These are phyloP conservation scores for Bryconaethiops microstoma DNA, from an alignment of 2,797 vertebrate species.

Conservation along the genomic window DNA sequence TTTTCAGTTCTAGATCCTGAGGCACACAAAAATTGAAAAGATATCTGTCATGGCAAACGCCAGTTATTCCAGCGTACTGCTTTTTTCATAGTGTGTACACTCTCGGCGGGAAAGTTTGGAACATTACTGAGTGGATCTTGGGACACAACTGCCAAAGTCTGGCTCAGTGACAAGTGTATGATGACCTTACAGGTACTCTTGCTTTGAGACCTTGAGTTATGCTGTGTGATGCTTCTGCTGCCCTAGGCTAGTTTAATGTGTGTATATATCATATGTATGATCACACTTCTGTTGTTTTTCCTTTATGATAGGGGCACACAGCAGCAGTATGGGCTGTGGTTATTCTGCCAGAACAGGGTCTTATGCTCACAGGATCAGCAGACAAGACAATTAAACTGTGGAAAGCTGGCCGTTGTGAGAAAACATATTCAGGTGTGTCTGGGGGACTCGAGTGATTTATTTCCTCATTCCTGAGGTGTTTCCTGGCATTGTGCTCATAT, in stretches of 20 bases:
- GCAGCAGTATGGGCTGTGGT: slow-evolving; percentile 95
- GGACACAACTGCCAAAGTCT: slow-evolving; percentile 97
- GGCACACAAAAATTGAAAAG: background rate
- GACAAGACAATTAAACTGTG: slow-evolving; percentile 96
- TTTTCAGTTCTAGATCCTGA: background rate
- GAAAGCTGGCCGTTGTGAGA: slow-evolving; percentile 95
- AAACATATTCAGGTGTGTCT: slow-evolving; percentile 84
- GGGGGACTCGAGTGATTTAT: background rate
- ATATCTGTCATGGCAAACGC: background rate
- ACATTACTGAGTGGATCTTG: slow-evolving; percentile 96
- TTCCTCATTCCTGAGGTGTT: background rate
- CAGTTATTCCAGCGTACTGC: background rate
- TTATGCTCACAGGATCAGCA: slow-evolving; percentile 96
- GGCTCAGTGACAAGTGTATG: slow-evolving; percentile 98
- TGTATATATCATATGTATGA: background rate
- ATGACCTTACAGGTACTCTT: slow-evolving; percentile 93
- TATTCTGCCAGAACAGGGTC: slow-evolving; percentile 93
- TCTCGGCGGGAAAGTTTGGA: slow-evolving; percentile 96
- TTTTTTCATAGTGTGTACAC: slow-evolving; percentile 85
- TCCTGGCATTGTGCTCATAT: background rate
- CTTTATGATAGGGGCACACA: slow-evolving; percentile 85
- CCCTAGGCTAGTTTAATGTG: background rate
- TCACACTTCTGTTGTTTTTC: background rate
- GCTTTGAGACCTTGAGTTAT: background rate
- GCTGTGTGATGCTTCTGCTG: background rate